Base-by-base conservation (phyloP, 2,113 vertebrate species). In the Callocephalon fimbriatum region DNA sequence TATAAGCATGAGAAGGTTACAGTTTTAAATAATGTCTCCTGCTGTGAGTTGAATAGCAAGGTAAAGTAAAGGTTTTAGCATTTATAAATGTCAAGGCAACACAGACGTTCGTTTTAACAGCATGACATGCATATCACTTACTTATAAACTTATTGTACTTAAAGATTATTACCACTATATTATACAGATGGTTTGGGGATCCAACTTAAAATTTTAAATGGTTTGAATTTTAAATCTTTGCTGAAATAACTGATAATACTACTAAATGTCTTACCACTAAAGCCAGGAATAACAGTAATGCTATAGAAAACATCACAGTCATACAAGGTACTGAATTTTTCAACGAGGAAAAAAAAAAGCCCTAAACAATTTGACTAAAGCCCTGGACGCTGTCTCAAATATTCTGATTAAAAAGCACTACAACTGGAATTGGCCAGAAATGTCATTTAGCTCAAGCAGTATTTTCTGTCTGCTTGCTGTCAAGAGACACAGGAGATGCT, bases 61-160 rank as follows among this genome's bases (percentile, higher is more conserved):
- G 83, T 86, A 93, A 96, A 96, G 85, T 67, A 84, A 97, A 95
- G 85, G 73, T 54, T 93, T 91, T 75, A 92, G 62, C 74, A 74
- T 97, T 95, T 96, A 62, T 86, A 97, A 96, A 95, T 86, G 87
- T 92, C 92, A 95, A 67, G 42, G 72, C 70, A 79, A 71, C 79
- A 93, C 63, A 93, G 86, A 59, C 47, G 1, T 78, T 91, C 44
- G 35, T 92, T 88, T 93, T 95, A 96, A 81, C 62, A 96, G 72
- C 47, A 40, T 38, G 85, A 96, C 45, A 66, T 26, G 13, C 7
- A 0, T 71, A 67, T 82, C 10, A 1, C 35, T 81, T 76, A 0
- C 31, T 83, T 76, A 70, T 32, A 92, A 91, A 89, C 45, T 53
- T 86, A 87, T 26, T 82, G 27, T 45, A 44, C 12, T 81, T 51